phyloP scores from a whole-genome alignment of 2,888 invertebrate species.

The Ornithoptera alexandrae region DNA sequence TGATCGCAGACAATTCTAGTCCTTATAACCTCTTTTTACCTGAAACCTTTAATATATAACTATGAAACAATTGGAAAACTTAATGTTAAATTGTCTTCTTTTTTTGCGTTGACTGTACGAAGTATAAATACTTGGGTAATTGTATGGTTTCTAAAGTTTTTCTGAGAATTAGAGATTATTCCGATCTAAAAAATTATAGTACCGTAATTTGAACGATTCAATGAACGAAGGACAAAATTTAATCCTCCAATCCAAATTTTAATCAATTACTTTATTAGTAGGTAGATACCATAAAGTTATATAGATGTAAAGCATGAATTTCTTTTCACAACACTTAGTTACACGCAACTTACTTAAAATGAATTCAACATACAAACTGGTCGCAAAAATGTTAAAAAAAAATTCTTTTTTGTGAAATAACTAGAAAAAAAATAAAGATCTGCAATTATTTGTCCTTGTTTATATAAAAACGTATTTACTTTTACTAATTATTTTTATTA shows the following conservation, averaged over 20 bases:
- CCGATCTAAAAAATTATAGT: too few species aligned
- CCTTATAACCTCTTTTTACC: not conserved
- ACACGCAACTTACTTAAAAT: not conserved
- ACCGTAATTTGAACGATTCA: too few species aligned
- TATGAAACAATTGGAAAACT: not conserved
- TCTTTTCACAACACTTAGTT: not conserved
- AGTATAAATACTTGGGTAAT: not conserved
- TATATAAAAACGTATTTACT: not conserved
- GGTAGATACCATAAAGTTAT: too few species aligned
- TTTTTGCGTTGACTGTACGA: not conserved
- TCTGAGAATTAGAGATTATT: not conserved
- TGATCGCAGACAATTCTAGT: not conserved
- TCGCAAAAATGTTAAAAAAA: not conserved
- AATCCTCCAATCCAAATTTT: too few species aligned
- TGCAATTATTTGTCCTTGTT: not conserved
- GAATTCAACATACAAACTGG: not conserved
- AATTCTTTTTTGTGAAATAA: not conserved
- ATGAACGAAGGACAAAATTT: too few species aligned
- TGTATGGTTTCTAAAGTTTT: not conserved
- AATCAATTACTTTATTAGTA: too few species aligned
- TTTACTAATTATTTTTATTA: not conserved
- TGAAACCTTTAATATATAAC: not conserved
- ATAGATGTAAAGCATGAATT: not conserved
- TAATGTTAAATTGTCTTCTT: not conserved
- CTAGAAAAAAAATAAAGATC: not conserved